Evolutionary conservation across 2,888 invertebrate species (phyloP).

Genomic region (Plemyria rubiginata): DNA sequence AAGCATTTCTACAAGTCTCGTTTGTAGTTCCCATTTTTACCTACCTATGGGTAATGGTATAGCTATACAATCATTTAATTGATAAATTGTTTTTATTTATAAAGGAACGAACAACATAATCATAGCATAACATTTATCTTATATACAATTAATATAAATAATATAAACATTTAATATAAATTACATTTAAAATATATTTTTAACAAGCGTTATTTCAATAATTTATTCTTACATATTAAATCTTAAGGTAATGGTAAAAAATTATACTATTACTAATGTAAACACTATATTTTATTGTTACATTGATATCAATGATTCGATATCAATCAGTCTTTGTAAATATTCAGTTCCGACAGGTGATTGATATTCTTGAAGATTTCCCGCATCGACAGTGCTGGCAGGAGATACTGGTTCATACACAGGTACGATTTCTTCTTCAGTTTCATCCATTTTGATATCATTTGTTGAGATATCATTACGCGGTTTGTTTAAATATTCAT

Average conservation of each 20-base stretch:
- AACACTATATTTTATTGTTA: conserved; percentile 3
- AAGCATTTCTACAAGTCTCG: too few species aligned
- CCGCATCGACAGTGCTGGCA: conserved; percentile 50
- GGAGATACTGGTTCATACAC: conserved; percentile 68
- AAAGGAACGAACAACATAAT: neutral
- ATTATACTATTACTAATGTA: neutral
- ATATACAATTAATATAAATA: too few species aligned
- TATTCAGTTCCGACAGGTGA: conserved; percentile 45
- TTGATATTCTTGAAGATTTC: conserved; percentile 44
- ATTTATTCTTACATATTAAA: neutral
- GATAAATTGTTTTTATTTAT: neutral
- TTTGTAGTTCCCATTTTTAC: too few species aligned
- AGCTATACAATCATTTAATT: neutral
- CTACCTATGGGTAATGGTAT: too few species aligned
- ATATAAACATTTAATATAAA: neutral
- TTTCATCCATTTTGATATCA: conserved; percentile 22
- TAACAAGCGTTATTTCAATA: too few species aligned
- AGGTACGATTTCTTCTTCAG: conserved; percentile 31
- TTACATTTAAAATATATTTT: neutral
- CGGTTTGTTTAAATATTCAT: conserved; percentile 42
- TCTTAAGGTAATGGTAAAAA: neutral
- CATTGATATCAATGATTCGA: conserved; percentile 38
- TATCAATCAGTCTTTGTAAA: conserved; percentile 49
- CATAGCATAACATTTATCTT: neutral
- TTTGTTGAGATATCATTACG: conserved; percentile 17